Evolutionary conservation across 2,113 vertebrate genomes (phyloP).

Genomic region (Oceanodroma tethys): DNA sequence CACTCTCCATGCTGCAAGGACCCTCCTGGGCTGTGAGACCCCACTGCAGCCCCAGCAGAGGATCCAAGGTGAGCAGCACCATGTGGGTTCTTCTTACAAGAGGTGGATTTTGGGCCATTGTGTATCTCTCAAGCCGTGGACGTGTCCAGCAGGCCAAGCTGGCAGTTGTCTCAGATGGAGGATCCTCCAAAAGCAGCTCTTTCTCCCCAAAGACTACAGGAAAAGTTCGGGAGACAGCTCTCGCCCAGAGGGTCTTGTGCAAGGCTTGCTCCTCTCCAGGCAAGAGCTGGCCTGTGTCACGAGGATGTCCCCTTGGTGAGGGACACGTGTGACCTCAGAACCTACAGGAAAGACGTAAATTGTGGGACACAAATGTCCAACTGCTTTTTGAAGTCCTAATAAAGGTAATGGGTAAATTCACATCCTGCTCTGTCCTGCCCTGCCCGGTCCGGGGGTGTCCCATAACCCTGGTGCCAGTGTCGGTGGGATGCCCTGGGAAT

Average conservation of each 20-base stretch:
- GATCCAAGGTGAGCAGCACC: background rate
- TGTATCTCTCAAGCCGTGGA: background rate
- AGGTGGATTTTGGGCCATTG: rapidly evolving
- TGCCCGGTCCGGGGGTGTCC: rapidly evolving
- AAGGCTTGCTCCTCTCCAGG: background rate
- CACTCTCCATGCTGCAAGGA: background rate
- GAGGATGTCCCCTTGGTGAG: background rate
- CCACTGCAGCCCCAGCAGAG: background rate
- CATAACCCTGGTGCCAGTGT: background rate
- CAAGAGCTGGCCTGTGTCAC: background rate
- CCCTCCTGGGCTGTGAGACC: background rate
- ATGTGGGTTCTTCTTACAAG: rapidly evolving
- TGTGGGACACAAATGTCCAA: background rate
- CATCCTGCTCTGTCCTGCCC: rapidly evolving
- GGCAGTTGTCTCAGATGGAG: background rate
- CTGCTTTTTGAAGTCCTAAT: constrained; percentile 20
- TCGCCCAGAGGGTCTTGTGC: background rate
- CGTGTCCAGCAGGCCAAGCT: background rate
- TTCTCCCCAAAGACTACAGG: background rate
- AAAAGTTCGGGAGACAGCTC: background rate
- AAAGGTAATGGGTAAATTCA: background rate
- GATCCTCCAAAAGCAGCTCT: background rate
- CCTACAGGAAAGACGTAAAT: background rate
- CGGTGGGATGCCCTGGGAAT: background rate
- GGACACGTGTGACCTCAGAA: background rate